Evolutionary conservation across 2,113 vertebrate species (phyloP), one percentile per base, ranked within the genome.

Genomic region (Falco punctatus): DNA sequence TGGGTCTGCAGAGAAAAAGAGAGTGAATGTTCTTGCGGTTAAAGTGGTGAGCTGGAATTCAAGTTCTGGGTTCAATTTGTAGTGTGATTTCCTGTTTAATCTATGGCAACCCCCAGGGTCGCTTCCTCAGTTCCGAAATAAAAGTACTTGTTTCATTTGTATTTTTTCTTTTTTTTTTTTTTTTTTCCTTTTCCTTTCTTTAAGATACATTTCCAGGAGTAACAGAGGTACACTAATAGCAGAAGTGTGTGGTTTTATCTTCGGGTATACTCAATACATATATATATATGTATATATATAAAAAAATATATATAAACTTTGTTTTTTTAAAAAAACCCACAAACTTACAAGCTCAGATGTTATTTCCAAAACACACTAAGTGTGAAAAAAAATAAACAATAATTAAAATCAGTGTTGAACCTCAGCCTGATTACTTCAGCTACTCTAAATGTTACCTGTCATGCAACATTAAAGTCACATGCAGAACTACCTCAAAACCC

Each of bases 51-150:
- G 49, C 51, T 79, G 57, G 65, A 81, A 91, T 81, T 69, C 62
- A 85, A 22, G 33, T 49, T 77, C 73, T 75, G 84, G 73, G 86
- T 87, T 86, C 65, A 64, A 72, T 65, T 32, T 57, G 65, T 49
- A 89, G 72, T 65, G 77, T 30, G 73, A 96, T 91, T 96, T 94
- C 89, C 93, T 91, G 73, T 24, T 69, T 67, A 67, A 94, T 64
- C 83, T 86, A 30, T 1, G 1, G 61, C 55, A 95, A 87, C 5
- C 69, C 73, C 69, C 38, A 30, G 57, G 61, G 84, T 75, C 9
- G 61, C 40, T 89, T 89, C 77, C 65, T 94, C 57, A 52, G 55
- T 59, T 94, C 51, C 51, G 38, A 71, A 48, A 87, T 23, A 46
- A 64, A 91, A 90, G 49, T n/a, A 75, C 28, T 55, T 78, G 46